Conservation (phyloP, 2,797 vertebrate species). For the Amphiprion clarkii region DNA sequence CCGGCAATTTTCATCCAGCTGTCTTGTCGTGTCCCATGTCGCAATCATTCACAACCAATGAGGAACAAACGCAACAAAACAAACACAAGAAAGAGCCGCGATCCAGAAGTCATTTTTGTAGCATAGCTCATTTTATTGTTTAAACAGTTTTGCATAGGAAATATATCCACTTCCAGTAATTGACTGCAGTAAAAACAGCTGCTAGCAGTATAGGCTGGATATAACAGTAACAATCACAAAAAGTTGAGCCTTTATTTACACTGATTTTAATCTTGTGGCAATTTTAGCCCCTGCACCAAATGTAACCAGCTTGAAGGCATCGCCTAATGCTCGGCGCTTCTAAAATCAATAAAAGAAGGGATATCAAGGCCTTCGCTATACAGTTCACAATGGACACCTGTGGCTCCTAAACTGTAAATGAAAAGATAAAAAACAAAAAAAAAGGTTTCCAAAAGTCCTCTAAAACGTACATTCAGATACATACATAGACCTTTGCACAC, state of each 20-base stretch:
- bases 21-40: not conserved
- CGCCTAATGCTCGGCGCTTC: slow-evolving; percentile 79
- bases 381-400: slow-evolving; percentile 89
- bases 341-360: slow-evolving; percentile 81
- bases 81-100: slow-evolving; percentile 78
- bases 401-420: slow-evolving; percentile 87
- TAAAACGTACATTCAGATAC: slow-evolving; percentile 92
- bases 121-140: slow-evolving; percentile 99
- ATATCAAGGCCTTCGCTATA: slow-evolving; percentile 86
- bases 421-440: slow-evolving; percentile 79
- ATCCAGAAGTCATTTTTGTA: slow-evolving; percentile 88
- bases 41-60: slow-evolving; percentile 10
- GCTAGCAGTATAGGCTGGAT: slow-evolving; percentile 99
- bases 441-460: slow-evolving; percentile 89
- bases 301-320: slow-evolving; percentile 91
- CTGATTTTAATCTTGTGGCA: slow-evolving; percentile 99
- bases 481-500: slow-evolving; percentile 91
- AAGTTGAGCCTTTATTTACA: slow-evolving; percentile 99
- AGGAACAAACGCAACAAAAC: slow-evolving; percentile 20
- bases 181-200: slow-evolving; percentile 99
- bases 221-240: slow-evolving; percentile 99
- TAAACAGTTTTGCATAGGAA: slow-evolving; percentile 99
- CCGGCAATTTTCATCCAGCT: no score
- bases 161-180: slow-evolving; percentile 99
- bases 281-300: slow-evolving; percentile 94